Evolutionary conservation across 2,888 invertebrate species (phyloP), one percentile per base, ranked within the genome.

Genomic region (Mechanitis mazaeus): DNA sequence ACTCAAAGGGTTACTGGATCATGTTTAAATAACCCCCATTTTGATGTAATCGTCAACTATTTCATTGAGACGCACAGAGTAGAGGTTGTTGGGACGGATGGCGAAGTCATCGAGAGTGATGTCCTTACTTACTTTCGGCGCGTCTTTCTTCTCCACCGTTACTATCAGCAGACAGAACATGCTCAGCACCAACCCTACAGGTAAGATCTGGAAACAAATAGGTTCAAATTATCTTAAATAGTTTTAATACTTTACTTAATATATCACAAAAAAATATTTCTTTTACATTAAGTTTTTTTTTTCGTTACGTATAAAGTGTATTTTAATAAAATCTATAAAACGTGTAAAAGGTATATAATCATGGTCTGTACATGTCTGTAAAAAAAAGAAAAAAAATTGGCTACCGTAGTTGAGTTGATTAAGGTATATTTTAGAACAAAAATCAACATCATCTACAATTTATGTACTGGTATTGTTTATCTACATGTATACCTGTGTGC

Each of bases 1-100:
- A 42, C 3, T 42, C 11, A 9, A 42, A 9, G 6, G 6, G 9
- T 42, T 9, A 11, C 9, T 42, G 9, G 3, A 42, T 7, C 6
- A 9, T 9, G 6, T 55, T 61, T 46, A 68, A 38, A 68, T n/a
- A 42, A 66, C 35, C 31, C 62, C 67, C 65, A 66, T 66, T 12
- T 65, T 59, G n/a, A 68, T 58, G 12, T 59, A 68, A 46, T 84
- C 82, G 11, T 78, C 77, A 45, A 85, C 68, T 20, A 84, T 65
- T 0, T 78, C 84, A 56, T 81, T 82, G 28, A 85, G 63, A 11
- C 83, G 66, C 45, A 76, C 75, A 0, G 65, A 58, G 66, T 74
- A 84, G 2, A 79, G 64, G 5, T 59, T 64, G 63, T 70, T 80
- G 31, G 79, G 75, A 9, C 70, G 74, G 2, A 75, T 61, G 2